A percentile compares a stretch with the other conserved stretches of the same genome.
Evolutionary conservation across 2,888 invertebrate species (phyloP).

Genomic region (Pollenia amentaria): DNA sequence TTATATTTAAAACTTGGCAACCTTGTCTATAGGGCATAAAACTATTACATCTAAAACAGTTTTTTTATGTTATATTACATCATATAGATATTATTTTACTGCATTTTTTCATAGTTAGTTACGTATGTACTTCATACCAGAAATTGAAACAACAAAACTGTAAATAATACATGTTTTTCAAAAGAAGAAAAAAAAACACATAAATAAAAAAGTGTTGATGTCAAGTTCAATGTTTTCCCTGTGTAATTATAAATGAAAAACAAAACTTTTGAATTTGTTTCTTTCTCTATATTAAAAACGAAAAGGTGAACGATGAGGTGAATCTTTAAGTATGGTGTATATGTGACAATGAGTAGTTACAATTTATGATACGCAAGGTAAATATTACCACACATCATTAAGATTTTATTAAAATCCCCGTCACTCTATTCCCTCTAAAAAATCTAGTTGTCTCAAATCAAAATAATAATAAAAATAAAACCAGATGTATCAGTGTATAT

Average conservation of each 20-base stretch:
- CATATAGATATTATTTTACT: slow-evolving; percentile 31
- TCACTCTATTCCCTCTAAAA: background rate
- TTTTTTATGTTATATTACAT: slow-evolving; percentile 34
- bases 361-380: slow-evolving; percentile 63
- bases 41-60: background rate
- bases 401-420: background rate
- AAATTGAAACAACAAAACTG: slow-evolving; percentile 36
- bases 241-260: background rate
- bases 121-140: slow-evolving; percentile 32
- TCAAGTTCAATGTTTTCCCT: slow-evolving; percentile 71
- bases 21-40: background rate
- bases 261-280: background rate
- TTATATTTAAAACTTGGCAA: background rate
- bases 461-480: slow-evolving; percentile 15
- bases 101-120: slow-evolving; percentile 5
- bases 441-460: slow-evolving; percentile 5
- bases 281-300: background rate
- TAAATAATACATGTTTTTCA: slow-evolving; percentile 50
- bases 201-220: slow-evolving; percentile 62
- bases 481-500: slow-evolving; percentile 18
- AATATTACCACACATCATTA: slow-evolving; percentile 61
- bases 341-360: slow-evolving; percentile 59
- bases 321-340: slow-evolving; percentile 5
- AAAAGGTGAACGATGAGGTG: slow-evolving; percentile 21
- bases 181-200: background rate